phyloP scores from a whole-genome alignment of 2,797 vertebrate genomes.

The Cyprinodon diabolis region DNA sequence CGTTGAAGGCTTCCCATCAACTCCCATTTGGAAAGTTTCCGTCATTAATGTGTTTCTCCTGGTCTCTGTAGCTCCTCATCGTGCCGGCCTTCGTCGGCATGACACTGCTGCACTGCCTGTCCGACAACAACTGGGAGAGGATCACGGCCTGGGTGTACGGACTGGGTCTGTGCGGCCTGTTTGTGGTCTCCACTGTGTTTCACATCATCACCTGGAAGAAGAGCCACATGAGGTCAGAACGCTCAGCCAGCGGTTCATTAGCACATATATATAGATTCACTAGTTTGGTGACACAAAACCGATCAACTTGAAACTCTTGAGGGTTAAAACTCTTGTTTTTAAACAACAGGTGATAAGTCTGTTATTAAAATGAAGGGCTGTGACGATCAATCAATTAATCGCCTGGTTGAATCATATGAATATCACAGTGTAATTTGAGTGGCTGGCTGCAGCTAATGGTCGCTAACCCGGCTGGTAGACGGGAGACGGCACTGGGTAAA shows the following conservation, averaged over 20 bases:
- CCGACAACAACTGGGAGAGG: conserved; percentile 90
- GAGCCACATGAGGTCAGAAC: conserved; percentile 92
- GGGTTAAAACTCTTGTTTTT: too few species aligned
- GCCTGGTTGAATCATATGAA: too few species aligned
- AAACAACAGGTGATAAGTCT: too few species aligned
- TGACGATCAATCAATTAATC: too few species aligned
- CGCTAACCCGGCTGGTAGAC: too few species aligned
- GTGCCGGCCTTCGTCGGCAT: conserved; percentile 93
- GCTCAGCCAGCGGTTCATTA: not conserved
- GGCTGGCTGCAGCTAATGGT: too few species aligned
- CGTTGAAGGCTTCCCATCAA: not conserved
- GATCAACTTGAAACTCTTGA: too few species aligned
- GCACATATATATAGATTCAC: too few species aligned
- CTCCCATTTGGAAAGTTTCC: not conserved
- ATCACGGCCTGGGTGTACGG: conserved; percentile 97
- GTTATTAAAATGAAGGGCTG: too few species aligned
- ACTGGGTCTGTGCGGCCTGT: conserved; percentile 92
- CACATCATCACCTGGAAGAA: conserved; percentile 97
- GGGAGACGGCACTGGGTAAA: too few species aligned
- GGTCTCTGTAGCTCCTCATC: conserved; percentile 85
- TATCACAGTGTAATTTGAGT: too few species aligned
- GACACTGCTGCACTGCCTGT: conserved; percentile 89
- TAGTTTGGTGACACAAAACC: too few species aligned
- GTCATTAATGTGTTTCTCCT: not conserved
- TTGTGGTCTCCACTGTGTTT: conserved; percentile 95